These are phyloP conservation scores for Eulemur mongoz DNA, from an alignment of 2,797 vertebrate genomes.

Conservation along the genomic window DNA sequence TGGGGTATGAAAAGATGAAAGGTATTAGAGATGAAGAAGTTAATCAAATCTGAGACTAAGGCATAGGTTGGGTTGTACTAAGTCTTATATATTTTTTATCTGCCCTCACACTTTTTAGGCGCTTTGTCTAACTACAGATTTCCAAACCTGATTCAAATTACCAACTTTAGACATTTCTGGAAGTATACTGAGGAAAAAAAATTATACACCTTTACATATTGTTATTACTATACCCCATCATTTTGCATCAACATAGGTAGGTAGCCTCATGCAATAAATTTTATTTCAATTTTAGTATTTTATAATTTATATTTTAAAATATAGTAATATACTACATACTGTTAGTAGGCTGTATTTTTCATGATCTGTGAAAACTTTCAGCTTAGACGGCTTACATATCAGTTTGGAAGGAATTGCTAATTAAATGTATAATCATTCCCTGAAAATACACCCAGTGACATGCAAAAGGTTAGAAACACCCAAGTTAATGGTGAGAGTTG, in stretches of 20 bases:
- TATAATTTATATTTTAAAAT: not conserved
- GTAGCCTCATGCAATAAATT: not conserved
- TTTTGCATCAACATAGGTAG: not conserved
- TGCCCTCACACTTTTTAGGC: not conserved
- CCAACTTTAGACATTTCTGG: not conserved
- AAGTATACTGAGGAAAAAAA: not conserved
- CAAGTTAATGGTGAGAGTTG: not conserved
- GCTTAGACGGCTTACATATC: not conserved
- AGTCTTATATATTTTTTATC: not conserved
- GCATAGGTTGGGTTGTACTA: not conserved
- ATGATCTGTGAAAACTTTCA: not conserved
- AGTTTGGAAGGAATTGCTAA: not conserved
- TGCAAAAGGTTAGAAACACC: not conserved
- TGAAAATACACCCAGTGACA: not conserved
- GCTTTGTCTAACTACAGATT: not conserved
- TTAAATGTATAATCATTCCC: not conserved
- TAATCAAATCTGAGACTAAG: not conserved
- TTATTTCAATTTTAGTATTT: conserved; percentile 8
- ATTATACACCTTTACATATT: not conserved
- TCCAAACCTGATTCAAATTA: not conserved
- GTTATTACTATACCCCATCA: not conserved
- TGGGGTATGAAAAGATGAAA: not conserved
- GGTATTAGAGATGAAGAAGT: not conserved
- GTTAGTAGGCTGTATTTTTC: not conserved
- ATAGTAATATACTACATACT: not conserved